Evolutionary conservation across 2,888 invertebrate genomes (phyloP).

Genomic region (Unio delphinus): DNA sequence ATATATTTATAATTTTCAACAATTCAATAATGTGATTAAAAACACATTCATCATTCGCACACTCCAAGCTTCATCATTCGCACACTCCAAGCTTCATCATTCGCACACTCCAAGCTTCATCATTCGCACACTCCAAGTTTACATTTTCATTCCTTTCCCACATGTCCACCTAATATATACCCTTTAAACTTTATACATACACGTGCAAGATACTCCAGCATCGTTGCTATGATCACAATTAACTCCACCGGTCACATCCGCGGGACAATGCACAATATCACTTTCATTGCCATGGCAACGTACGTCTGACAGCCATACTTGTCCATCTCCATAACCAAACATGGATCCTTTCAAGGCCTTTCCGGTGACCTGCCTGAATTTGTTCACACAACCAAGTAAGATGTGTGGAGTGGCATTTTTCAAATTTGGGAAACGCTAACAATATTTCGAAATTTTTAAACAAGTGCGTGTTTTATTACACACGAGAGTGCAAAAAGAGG

Average conservation of each 20-base stretch:
- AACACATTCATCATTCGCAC: too few relatives aligned
- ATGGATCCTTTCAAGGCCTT: constrained; percentile 19
- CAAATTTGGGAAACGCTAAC: too few relatives aligned
- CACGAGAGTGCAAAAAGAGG: background rate
- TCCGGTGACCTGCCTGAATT: constrained; percentile 25
- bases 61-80: too few relatives aligned
- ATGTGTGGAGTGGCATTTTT: background rate
- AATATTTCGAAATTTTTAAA: background rate
- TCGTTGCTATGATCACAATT: constrained; percentile 42
- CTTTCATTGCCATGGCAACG: constrained; percentile 33
- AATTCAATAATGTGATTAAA: too few relatives aligned
- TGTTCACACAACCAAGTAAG: background rate
- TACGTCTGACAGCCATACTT: constrained; percentile 27
- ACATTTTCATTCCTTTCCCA: too few relatives aligned
- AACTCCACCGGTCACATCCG: constrained; percentile 21
- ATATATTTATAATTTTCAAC: too few relatives aligned
- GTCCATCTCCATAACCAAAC: constrained; percentile 34
- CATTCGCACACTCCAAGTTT: too few relatives aligned
- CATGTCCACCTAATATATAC: too few relatives aligned
- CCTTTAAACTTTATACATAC: constrained; percentile 11
- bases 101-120: too few relatives aligned
- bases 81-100: too few relatives aligned
- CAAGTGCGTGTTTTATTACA: background rate
- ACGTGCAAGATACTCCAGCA: constrained; percentile 34
- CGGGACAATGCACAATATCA: constrained; percentile 23